phyloP scores from a whole-genome alignment of 2,797 vertebrate species.

The Streptopelia turtur region DNA sequence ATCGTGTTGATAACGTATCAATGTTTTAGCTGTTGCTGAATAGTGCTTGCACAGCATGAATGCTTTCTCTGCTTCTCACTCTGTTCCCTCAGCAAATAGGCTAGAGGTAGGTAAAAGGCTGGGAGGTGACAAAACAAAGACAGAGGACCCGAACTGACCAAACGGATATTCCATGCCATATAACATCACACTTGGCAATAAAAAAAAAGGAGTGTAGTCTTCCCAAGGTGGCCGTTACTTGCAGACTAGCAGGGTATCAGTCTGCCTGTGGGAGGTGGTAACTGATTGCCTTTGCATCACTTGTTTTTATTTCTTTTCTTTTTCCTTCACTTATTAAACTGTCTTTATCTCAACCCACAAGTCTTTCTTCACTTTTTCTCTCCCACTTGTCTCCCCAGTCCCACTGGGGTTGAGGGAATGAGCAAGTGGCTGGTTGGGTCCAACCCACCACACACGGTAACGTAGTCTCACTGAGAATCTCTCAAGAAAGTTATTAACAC shows the following conservation, averaged over 20 bases:
- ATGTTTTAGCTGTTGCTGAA: background rate
- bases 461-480: background rate
- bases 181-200: background rate
- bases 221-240: background rate
- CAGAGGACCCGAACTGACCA: background rate
- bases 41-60: background rate
- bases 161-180: background rate
- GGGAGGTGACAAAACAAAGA: background rate
- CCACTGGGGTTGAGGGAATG: background rate
- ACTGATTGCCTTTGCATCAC: background rate
- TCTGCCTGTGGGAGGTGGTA: background rate
- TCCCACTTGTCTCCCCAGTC: background rate
- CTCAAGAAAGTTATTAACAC: background rate
- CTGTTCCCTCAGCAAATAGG: background rate
- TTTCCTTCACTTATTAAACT: background rate
- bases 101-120: background rate
- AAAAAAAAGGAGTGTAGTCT: background rate
- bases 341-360: background rate
- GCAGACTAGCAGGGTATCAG: background rate
- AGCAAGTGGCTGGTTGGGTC: background rate
- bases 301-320: background rate
- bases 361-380: background rate
- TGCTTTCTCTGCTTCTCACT: background rate
- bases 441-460: background rate
- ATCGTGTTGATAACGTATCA: background rate